A percentile compares a stretch with the other conserved stretches of the same genome.
phyloP scores from a whole-genome alignment of 2,888 invertebrate genomes.

The Melangyna quadrimaculata region DNA sequence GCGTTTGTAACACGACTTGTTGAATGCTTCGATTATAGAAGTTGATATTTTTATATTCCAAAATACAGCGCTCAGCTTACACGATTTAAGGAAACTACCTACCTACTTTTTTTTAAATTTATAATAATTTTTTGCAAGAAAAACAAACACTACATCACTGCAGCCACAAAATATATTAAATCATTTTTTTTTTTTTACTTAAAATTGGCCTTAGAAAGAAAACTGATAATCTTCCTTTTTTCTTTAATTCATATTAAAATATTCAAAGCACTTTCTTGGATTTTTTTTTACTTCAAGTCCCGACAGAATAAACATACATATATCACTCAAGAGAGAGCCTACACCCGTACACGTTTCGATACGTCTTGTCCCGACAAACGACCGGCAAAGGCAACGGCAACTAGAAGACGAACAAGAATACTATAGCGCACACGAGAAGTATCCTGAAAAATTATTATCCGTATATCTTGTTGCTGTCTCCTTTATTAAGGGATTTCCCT shows the following conservation, averaged over 20 bases:
- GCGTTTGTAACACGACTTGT: slow-evolving; percentile 40
- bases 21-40: slow-evolving; percentile 20
- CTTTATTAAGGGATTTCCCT: slow-evolving; percentile 3
- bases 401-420: slow-evolving; percentile 6
- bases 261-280: slow-evolving; percentile 44
- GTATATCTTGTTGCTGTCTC: slow-evolving; percentile 47
- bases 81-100: too few relatives aligned
- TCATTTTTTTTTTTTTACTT: neutral
- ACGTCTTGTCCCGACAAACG: neutral
- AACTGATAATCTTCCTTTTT: neutral
- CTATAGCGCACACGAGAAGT: neutral
- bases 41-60: neutral
- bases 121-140: neutral
- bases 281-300: neutral
- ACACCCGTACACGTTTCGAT: neutral
- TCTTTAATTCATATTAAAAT: slow-evolving; percentile 27
- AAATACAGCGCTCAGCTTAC: neutral
- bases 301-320: slow-evolving; percentile 9
- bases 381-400: neutral
- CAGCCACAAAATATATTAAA: neutral
- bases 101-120: neutral
- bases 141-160: neutral
- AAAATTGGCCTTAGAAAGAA: neutral
- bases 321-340: neutral
- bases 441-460: slow-evolving; percentile 54